Conservation (phyloP, 2,113 vertebrate genomes). For the Perca flavescens region DNA sequence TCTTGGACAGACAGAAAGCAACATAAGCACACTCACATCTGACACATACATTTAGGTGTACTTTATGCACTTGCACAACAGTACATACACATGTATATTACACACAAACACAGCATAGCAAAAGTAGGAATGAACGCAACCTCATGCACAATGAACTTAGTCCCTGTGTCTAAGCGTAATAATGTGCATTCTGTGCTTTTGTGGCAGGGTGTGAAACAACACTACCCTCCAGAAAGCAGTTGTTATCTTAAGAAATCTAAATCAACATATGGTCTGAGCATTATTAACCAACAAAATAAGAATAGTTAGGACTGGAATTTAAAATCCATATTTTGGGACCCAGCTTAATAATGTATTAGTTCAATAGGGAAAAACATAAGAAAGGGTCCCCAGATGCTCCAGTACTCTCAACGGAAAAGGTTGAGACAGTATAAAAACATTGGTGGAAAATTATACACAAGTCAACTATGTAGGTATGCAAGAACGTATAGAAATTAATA, state of each 20-base stretch:
- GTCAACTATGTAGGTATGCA: neutral
- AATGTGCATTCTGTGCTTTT: conserved; percentile 2
- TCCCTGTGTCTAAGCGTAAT: neutral
- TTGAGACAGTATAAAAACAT: neutral
- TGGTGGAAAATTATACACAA: neutral
- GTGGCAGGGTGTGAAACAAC: neutral
- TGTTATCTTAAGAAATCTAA: neutral
- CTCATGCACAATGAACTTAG: neutral
- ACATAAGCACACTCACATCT: neutral
- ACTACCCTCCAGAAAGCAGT: neutral
- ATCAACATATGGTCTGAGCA: neutral
- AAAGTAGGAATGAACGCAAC: neutral
- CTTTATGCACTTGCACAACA: neutral
- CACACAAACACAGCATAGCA: neutral
- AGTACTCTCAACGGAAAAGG: neutral
- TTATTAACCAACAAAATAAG: neutral
- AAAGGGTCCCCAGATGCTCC: neutral
- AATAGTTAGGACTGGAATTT: neutral
- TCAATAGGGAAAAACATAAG: neutral
- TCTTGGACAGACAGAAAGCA: conserved; percentile 11
- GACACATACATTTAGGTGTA: conserved; percentile 4
- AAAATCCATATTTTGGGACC: neutral
- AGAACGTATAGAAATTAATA: neutral
- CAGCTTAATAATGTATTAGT: neutral
- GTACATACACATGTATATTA: neutral